Percentiles rank a stretch among this genome's conserved stretches.
Evolutionary conservation across 2,113 vertebrate species (phyloP).

Genomic region (Nesoenas mayeri): DNA sequence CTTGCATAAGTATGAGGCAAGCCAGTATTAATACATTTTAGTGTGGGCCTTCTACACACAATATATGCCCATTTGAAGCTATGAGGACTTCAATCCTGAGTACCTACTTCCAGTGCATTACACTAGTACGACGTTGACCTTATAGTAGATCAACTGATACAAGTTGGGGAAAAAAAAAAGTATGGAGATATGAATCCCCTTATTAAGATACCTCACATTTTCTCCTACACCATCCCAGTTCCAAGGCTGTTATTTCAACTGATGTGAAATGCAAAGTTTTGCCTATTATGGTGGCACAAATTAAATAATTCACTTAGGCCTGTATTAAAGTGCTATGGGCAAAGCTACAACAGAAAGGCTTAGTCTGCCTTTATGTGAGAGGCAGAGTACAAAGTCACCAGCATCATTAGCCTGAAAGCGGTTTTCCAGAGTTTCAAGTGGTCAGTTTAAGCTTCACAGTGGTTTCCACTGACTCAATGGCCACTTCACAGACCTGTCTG

Average conservation of each 20-base stretch:
- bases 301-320: accelerated
- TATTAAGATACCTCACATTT: background rate
- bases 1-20: background rate
- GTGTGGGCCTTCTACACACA: background rate
- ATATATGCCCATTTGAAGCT: background rate
- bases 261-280: background rate
- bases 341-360: background rate
- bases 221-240: background rate
- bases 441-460: background rate
- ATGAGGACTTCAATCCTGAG: background rate
- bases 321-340: background rate
- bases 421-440: background rate
- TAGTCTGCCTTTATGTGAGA: background rate
- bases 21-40: background rate
- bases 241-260: background rate
- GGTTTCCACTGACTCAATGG: background rate
- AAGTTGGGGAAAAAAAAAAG: background rate
- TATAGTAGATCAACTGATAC: background rate
- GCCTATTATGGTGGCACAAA: background rate
- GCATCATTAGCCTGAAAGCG: background rate
- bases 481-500: background rate
- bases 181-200: background rate
- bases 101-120: background rate
- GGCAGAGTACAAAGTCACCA: background rate
- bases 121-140: background rate